phyloP scores from a whole-genome alignment of 2,797 vertebrate genomes.

The Rhincodon typus region DNA sequence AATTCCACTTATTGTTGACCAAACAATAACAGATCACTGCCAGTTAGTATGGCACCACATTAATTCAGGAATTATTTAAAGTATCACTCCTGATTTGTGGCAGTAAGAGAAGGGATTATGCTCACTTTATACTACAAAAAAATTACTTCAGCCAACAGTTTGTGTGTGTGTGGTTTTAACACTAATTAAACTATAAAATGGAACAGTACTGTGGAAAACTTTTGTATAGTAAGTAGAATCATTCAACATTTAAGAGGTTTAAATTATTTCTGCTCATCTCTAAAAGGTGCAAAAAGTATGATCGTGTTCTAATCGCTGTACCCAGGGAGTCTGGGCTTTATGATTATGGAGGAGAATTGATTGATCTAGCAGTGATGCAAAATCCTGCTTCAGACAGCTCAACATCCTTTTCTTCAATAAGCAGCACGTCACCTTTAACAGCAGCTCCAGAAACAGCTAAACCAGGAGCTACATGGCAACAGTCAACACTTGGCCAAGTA shows the following conservation, averaged over 20 bases:
- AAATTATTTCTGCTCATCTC: background rate
- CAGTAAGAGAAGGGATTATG: background rate
- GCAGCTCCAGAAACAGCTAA: slow-evolving; percentile 21
- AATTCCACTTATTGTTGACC: background rate
- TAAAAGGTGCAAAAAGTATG: slow-evolving; percentile 74
- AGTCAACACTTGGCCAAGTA: slow-evolving; percentile 59
- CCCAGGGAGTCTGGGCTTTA: slow-evolving; percentile 69
- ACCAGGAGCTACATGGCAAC: slow-evolving; percentile 40
- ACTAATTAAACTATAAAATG: background rate
- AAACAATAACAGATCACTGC: background rate
- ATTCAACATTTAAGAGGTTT: background rate
- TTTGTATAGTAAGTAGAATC: background rate
- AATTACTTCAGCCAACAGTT: background rate
- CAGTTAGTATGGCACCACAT: background rate
- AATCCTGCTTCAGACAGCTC: slow-evolving; percentile 39
- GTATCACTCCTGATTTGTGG: background rate
- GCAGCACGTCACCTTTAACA: slow-evolving; percentile 36
- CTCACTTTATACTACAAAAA: background rate
- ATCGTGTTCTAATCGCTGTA: slow-evolving; percentile 69
- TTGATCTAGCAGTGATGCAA: slow-evolving; percentile 62
- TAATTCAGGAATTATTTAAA: background rate
- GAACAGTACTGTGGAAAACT: background rate
- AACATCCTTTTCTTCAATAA: background rate
- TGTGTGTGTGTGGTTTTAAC: background rate
- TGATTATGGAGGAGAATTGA: slow-evolving; percentile 70